Base-by-base conservation (phyloP, 2,113 vertebrate genomes). In the Asarcornis scutulata region DNA sequence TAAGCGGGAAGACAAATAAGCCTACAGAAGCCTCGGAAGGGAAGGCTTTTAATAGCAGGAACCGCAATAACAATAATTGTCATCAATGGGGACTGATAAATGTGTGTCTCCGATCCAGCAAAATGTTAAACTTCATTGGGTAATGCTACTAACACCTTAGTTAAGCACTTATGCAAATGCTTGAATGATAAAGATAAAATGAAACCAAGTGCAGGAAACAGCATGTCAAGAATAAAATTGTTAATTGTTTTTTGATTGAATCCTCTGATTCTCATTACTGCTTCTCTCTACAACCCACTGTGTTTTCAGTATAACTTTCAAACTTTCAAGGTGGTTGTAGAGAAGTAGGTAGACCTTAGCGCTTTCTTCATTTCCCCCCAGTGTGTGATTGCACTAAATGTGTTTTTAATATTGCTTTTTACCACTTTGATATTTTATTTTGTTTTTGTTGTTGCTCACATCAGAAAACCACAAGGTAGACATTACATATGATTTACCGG, bases 391-490 rank as follows among this genome's bases (percentile, higher is more conserved):
- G 84, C 40, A 85, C 58, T 95, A 96, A 95, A 92, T 95, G 93
- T 94, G 87, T 86, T 96, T 96, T 96, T 95, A 94, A 93, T 94
- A 91, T 84, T 94, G 88, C 88, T 94, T 95, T 94, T 95, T 94
- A 91, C 89, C 69, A 73, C 86, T 95, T 89, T 82, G 89, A n/a
- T 91, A 86, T 95, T 92, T 96, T 92, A 26, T 95, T 75, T 93
- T 86, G 25, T 64, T 89, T 55, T 67, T 93, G 56, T 52, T 95
- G 62, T 87, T 96, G 69, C 73, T 96, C 88, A 80, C 92, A 95
- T 91, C 91, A 96, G 88, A 94, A 94, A 96, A 74, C 91, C 91
- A 62, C 93, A 91, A 89, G 69, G 62, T 72, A 95, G 88, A 26
- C 93, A 95, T 96, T 95, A 95, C 66, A 79, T 91, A 76, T 84